phyloP scores from a whole-genome alignment of 2,113 vertebrate genomes.

The Ochotona curzoniae region DNA sequence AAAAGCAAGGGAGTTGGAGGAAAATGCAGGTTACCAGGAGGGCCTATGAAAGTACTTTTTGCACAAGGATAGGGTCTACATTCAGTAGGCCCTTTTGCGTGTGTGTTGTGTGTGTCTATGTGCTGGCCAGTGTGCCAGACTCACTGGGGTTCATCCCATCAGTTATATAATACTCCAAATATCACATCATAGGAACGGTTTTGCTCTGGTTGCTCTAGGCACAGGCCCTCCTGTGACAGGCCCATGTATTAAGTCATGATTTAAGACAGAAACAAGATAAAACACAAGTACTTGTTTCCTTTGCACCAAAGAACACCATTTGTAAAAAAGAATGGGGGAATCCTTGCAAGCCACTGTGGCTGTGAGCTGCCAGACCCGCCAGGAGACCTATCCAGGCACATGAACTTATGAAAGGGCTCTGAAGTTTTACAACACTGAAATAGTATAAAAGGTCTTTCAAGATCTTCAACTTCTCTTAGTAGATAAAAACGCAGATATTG shows the following conservation, averaged over 20 bases:
- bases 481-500: background rate
- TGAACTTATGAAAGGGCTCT: background rate
- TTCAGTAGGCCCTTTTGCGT: background rate
- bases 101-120: background rate
- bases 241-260: background rate
- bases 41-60: background rate
- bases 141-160: background rate
- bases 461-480: background rate
- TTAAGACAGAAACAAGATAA: constrained; percentile 37
- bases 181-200: background rate
- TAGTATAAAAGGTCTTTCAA: background rate
- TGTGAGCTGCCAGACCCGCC: background rate
- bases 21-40: background rate
- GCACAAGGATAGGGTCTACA: background rate
- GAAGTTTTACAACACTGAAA: constrained; percentile 33
- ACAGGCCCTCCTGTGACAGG: background rate
- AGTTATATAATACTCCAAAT: background rate
- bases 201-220: background rate
- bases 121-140: background rate
- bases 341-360: background rate
- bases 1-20: background rate
- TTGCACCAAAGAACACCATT: background rate
- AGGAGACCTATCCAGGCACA: background rate
- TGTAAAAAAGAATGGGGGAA: background rate
- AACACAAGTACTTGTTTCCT: constrained; percentile 24